Evolutionary conservation across 2,113 vertebrate genomes (phyloP).

Genomic region (Balaenoptera acutorostrata): DNA sequence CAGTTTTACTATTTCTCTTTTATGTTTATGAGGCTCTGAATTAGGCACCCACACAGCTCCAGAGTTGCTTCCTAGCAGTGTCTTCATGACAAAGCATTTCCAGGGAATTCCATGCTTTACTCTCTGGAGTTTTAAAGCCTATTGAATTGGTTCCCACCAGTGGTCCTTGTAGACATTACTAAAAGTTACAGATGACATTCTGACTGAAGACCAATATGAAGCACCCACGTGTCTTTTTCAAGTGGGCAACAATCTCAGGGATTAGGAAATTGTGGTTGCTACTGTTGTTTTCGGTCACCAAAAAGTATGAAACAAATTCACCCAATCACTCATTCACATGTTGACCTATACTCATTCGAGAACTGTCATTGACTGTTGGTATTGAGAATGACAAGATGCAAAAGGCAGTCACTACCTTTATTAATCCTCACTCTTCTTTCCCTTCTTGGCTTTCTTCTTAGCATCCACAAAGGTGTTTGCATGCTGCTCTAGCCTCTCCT

Average conservation of each 20-base stretch:
- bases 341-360: not conserved
- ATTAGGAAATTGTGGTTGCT: not conserved
- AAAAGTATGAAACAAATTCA: not conserved
- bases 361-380: not conserved
- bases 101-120: not conserved
- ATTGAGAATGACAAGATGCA: not conserved
- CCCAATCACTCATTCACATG: not conserved
- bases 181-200: not conserved
- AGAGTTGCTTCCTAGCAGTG: not conserved
- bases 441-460: not conserved
- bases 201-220: not conserved
- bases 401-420: not conserved
- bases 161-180: not conserved
- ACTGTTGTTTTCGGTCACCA: not conserved
- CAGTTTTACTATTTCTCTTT: not conserved
- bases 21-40: not conserved
- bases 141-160: not conserved
- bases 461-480: not conserved
- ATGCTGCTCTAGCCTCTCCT: not conserved
- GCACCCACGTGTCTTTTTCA: not conserved
- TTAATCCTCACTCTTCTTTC: not conserved
- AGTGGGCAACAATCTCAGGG: not conserved
- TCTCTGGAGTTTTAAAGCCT: not conserved
- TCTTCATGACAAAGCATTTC: not conserved
- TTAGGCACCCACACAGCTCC: not conserved